Evolutionary conservation across 2,888 invertebrate genomes (phyloP), one percentile per base, ranked within the genome.

Genomic region (Miltochrista miniata): DNA sequence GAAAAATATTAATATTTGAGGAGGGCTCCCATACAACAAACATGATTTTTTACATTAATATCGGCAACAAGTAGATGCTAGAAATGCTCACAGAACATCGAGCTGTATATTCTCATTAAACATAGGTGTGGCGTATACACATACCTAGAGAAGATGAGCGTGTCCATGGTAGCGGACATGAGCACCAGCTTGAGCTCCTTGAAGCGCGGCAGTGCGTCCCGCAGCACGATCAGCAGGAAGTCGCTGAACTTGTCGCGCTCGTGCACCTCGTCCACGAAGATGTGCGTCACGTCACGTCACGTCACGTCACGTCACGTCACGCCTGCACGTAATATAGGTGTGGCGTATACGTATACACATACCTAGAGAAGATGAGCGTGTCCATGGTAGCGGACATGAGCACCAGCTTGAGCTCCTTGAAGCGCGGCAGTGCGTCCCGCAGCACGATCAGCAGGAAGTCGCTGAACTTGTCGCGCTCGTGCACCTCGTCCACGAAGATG

Each of bases 371-470:
- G 58, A 97, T 93, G 51, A 94, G 92, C 39, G 96, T 94, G 76
- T 99, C 97, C 81, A 98, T 94, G 0, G 98, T 97, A 10, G 99
- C 99, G 2, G 98, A 98, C 98, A 99, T 99, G 39, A 99, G 93
- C 41, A 99, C 93, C 0, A 99, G 84, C 72, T 95, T 95, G 14
- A 98, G 90, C 54, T 96, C 93, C 59, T 94, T 94, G 76, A 94
- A 94, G 42, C 93, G 92, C 1, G 93, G 87, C 37, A 98, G 80
- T 10, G 95, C 93, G 74, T 97, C 96, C 36, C 96, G 93, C 45
- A 99, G 86, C 4, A 96, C 96, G 52, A 98, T 96, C 54, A 99
- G 88, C 38, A 99, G 92, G 84, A 99, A 98, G 86, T 99, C 99
- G 44, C 97, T 96, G 79, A 97, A 95, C 74, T 96, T 94, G 83